phyloP scores from a whole-genome alignment of 2,113 vertebrate species.

The Oriolus oriolus region DNA sequence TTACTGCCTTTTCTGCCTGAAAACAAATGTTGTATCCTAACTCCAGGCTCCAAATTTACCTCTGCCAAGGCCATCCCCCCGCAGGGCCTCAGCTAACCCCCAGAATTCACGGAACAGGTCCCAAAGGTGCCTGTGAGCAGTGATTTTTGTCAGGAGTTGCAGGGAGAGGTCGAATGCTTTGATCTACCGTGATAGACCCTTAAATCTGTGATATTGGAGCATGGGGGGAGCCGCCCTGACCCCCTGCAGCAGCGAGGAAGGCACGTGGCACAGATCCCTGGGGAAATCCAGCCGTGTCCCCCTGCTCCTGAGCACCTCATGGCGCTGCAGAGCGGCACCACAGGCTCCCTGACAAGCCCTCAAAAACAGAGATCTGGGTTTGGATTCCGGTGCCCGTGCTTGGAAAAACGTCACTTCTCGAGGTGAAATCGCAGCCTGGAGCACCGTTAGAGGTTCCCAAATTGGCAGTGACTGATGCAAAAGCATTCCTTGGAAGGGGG shows the following conservation, averaged over 20 bases:
- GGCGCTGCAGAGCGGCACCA: background rate
- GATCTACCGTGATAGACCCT: accelerated
- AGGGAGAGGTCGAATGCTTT: background rate
- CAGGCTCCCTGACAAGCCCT: background rate
- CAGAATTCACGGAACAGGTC: background rate
- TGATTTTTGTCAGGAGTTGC: background rate
- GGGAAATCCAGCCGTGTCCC: background rate
- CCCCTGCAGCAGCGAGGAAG: background rate
- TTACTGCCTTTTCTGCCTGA: background rate
- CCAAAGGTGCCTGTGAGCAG: accelerated
- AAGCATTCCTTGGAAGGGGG: background rate
- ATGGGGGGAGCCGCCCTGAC: background rate
- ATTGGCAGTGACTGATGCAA: background rate
- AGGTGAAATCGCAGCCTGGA: background rate
- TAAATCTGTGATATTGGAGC: background rate
- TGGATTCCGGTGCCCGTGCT: background rate
- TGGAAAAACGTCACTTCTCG: background rate
- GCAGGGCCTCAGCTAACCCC: background rate
- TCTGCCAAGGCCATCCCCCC: background rate
- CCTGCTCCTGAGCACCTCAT: background rate
- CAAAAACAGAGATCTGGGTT: background rate
- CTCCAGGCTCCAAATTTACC: background rate
- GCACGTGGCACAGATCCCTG: background rate
- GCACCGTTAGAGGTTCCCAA: background rate
- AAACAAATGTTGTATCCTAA: background rate